A percentile compares a stretch with the other conserved stretches of the same genome.
These are phyloP conservation scores for Hippopotamus amphibius DNA, from an alignment of 2,113 vertebrate genomes.

Conservation along the genomic window DNA sequence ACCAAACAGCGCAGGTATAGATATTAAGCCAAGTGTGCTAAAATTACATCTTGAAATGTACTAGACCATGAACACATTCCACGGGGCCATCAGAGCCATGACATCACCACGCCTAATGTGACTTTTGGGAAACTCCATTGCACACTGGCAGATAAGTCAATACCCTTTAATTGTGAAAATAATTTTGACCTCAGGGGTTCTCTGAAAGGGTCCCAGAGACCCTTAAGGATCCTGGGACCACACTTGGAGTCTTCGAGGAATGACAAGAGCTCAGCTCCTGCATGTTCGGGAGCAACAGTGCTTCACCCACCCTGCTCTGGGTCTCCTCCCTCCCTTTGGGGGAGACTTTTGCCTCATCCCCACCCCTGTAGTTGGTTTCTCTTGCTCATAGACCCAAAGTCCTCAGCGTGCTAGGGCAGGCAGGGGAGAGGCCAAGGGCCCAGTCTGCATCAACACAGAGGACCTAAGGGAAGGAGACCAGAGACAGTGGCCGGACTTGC, in stretches of 20 bases:
- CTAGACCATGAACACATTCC: background rate
- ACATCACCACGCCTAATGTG: background rate
- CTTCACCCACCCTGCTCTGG: slow-evolving; percentile 47
- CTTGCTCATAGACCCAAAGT: background rate
- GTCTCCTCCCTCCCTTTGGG: slow-evolving; percentile 70
- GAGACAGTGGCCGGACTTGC: background rate
- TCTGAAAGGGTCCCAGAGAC: background rate
- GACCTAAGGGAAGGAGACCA: background rate
- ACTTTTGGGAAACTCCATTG: background rate
- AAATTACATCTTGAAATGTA: background rate
- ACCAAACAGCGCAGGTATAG: background rate
- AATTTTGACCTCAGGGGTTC: background rate
- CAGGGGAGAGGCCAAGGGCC: background rate
- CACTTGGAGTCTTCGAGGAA: background rate
- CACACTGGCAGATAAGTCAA: background rate
- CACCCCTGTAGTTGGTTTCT: background rate
- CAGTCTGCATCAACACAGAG: accelerated
- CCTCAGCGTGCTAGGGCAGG: slow-evolving; percentile 31
- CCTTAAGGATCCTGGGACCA: background rate
- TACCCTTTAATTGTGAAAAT: background rate
- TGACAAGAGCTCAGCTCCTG: background rate
- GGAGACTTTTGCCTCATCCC: slow-evolving; percentile 12
- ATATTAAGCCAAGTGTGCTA: background rate
- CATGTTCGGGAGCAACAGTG: background rate
- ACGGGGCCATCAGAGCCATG: background rate